phyloP scores from a whole-genome alignment of 2,888 invertebrate species.

The Marronus borbonicus region DNA sequence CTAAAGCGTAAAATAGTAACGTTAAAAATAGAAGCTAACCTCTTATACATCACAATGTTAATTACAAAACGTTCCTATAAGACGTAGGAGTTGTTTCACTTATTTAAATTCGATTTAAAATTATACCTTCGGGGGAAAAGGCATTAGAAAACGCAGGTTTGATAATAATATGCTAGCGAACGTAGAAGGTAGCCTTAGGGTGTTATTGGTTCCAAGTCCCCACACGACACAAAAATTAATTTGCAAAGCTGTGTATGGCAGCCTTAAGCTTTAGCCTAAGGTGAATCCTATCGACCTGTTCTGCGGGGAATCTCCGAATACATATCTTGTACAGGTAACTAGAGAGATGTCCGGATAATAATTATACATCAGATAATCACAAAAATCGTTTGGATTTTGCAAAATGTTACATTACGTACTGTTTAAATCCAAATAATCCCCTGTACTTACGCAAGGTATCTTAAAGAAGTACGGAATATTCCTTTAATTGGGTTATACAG shows the following conservation, averaged over 20 bases:
- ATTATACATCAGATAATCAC: background rate
- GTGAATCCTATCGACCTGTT: background rate
- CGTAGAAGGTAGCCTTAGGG: conserved; percentile 9
- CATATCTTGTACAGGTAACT: background rate
- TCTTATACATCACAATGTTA: background rate
- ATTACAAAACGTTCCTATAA: background rate
- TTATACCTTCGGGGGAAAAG: background rate
- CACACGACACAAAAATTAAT: conserved; percentile 15
- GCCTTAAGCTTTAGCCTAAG: background rate
- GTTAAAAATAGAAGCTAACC: background rate
- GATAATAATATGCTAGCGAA: background rate
- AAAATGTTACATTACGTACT: too few relatives aligned
- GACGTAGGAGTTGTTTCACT: background rate
- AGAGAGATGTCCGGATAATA: background rate
- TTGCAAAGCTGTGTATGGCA: background rate
- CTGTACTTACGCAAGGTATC: too few relatives aligned
- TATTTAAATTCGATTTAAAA: conserved; percentile 24
- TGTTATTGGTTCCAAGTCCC: background rate
- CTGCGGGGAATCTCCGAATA: background rate
- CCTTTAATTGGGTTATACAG: too few relatives aligned
- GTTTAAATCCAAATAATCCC: too few relatives aligned
- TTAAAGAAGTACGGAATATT: too few relatives aligned
- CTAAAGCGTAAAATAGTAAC: too few relatives aligned
- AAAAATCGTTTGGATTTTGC: too few relatives aligned
- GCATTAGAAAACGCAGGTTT: background rate